phyloP scores from a whole-genome alignment of 2,888 invertebrate genomes.

The Helleia helle region DNA sequence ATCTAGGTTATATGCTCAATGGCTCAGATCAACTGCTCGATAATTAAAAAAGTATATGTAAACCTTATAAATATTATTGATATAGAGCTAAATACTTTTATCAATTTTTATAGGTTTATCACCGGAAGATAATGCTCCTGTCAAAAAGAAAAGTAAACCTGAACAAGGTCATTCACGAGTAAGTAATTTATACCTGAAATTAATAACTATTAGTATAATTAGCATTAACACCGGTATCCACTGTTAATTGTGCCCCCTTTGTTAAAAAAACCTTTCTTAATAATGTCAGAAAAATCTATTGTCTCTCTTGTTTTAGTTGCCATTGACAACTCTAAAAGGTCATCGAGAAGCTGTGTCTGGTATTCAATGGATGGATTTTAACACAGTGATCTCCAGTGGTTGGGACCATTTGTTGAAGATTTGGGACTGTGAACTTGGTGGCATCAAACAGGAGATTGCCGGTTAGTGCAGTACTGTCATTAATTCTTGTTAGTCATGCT shows the following conservation, averaged over 20 bases:
- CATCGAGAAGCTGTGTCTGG: constrained; percentile 93
- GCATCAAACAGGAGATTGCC: constrained; percentile 86
- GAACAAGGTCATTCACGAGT: constrained; percentile 76
- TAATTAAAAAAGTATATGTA: no score
- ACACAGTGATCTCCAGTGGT: constrained; percentile 87
- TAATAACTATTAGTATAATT: no score
- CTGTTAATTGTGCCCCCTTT: no score
- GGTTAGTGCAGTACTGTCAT: constrained; percentile 31
- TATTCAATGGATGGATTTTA: constrained; percentile 86
- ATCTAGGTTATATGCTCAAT: no score
- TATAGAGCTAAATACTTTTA: no score
- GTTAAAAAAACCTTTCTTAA: constrained; percentile 1
- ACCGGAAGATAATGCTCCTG: constrained; percentile 72
- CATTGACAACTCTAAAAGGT: constrained; percentile 90
- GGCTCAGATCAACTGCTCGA: no score
- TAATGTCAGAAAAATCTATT: no score
- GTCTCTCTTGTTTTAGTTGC: constrained; percentile 77
- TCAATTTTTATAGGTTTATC: constrained; percentile 50
- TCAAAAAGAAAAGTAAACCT: constrained; percentile 74
- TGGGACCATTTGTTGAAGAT: constrained; percentile 97
- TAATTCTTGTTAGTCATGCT: no score
- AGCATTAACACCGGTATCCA: no score
- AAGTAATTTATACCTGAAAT: no score
- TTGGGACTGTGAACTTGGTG: constrained; percentile 93
- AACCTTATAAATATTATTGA: no score